phyloP scores from a whole-genome alignment of 2,797 vertebrate species.

The Hyperoplus lanceolatus region DNA sequence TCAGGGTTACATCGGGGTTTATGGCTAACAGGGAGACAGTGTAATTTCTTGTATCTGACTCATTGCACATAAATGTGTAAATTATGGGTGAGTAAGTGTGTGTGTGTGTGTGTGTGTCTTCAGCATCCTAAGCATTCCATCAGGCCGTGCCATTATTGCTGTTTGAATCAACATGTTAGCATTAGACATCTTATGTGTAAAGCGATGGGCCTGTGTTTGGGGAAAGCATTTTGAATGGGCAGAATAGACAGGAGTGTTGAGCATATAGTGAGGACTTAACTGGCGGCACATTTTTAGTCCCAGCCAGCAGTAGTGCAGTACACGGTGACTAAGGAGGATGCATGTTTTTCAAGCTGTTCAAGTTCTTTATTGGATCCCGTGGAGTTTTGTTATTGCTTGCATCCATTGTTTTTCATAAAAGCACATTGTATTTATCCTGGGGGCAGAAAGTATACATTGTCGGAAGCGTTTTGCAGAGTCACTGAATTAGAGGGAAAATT shows the following conservation, averaged over 20 bases:
- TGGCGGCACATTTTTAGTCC: background rate
- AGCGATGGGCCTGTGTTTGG: slow-evolving; percentile 5
- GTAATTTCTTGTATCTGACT: slow-evolving; percentile 3
- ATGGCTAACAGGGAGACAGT: slow-evolving; percentile 21
- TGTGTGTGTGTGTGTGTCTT: slow-evolving; percentile 3
- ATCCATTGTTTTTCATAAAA: background rate
- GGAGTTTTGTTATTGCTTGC: background rate
- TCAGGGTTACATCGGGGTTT: slow-evolving; percentile 41
- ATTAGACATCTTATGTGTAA: background rate
- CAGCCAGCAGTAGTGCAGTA: background rate
- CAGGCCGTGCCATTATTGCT: slow-evolving; percentile 5
- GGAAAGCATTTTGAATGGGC: background rate
- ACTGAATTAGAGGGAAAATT: too few species aligned
- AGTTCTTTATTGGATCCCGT: background rate
- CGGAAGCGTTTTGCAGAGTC: background rate
- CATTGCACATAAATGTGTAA: background rate
- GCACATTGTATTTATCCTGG: background rate
- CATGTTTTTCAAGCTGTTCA: background rate
- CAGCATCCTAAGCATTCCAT: slow-evolving; percentile 5
- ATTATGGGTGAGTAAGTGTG: background rate
- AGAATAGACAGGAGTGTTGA: background rate
- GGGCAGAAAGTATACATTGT: background rate
- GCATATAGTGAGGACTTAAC: background rate
- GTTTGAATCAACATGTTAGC: background rate
- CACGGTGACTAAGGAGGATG: background rate